A percentile compares a stretch with the other conserved stretches of the same genome.
Evolutionary conservation across 2,113 vertebrate genomes (phyloP).

Genomic region (Brachyistius frenatus): DNA sequence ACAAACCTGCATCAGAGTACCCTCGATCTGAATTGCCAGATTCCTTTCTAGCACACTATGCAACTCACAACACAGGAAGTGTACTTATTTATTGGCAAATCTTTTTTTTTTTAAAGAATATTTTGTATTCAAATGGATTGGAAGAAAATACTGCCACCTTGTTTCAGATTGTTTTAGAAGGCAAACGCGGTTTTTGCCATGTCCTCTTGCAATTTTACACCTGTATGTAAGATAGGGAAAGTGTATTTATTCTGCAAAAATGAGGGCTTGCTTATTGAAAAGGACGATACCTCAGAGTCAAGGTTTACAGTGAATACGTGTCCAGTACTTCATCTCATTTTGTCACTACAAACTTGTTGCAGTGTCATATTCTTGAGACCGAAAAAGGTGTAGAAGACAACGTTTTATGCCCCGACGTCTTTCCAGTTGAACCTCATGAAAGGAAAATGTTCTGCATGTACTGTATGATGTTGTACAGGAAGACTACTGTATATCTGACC

Average conservation of each 20-base stretch:
- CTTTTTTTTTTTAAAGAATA: slow-evolving; percentile 69
- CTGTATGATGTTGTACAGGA: slow-evolving; percentile 52
- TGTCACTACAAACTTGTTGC: slow-evolving; percentile 42
- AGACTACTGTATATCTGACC: slow-evolving; percentile 21
- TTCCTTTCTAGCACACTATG: slow-evolving; percentile 85
- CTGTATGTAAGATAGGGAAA: slow-evolving; percentile 40
- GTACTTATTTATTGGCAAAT: slow-evolving; percentile 98
- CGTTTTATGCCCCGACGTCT: not conserved
- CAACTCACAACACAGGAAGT: slow-evolving; percentile 89
- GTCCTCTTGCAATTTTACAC: slow-evolving; percentile 62
- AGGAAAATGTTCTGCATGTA: slow-evolving; percentile 26
- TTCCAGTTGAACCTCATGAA: slow-evolving; percentile 12
- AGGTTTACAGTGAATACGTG: slow-evolving; percentile 74
- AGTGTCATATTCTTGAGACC: slow-evolving; percentile 11
- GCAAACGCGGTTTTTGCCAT: slow-evolving; percentile 70
- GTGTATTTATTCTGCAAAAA: slow-evolving; percentile 76
- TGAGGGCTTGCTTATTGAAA: slow-evolving; percentile 65
- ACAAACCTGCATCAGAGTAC: slow-evolving; percentile 64
- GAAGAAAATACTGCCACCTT: slow-evolving; percentile 60
- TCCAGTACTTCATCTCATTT: slow-evolving; percentile 68
- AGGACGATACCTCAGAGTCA: slow-evolving; percentile 75
- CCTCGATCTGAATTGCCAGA: slow-evolving; percentile 69
- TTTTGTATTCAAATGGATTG: slow-evolving; percentile 88
- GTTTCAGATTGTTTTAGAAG: slow-evolving; percentile 55
- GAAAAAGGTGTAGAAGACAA: not conserved